A percentile compares a stretch with the other conserved stretches of the same genome.
Evolutionary conservation across 2,888 invertebrate species (phyloP).

Genomic region (Papilio protenor): DNA sequence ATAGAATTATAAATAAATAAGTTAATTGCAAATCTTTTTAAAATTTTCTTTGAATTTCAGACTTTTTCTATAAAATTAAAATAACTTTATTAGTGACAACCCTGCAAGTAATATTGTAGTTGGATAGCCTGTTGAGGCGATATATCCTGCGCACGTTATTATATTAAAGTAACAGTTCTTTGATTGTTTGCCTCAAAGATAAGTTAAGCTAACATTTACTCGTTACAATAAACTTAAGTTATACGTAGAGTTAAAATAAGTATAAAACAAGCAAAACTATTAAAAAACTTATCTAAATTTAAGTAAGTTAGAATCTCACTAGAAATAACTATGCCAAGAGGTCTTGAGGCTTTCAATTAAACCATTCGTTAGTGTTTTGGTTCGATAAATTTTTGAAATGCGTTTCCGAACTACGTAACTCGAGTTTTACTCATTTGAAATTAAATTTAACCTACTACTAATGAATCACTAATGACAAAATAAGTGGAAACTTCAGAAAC

Average conservation of each 20-base stretch:
- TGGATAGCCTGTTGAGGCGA: constrained; percentile 42
- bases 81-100: constrained; percentile 11
- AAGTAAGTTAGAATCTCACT: no score
- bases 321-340: no score
- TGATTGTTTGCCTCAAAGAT: constrained; percentile 43
- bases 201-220: constrained; percentile 23
- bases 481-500: no score
- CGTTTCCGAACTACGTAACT: no score
- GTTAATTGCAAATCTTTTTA: neutral
- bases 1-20: no score
- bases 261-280: neutral
- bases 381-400: no score
- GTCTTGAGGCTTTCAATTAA: no score
- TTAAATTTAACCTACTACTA: no score
- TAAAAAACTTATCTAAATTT: neutral
- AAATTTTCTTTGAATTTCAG: neutral
- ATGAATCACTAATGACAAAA: no score
- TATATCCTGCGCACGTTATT: constrained; percentile 48
- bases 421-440: no score
- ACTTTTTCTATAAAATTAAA: neutral
- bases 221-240: neutral
- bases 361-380: no score
- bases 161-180: constrained; percentile 47
- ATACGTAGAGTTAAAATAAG: neutral
- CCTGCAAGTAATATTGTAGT: constrained; percentile 35